Evolutionary conservation across 1,140 invertebrate species (phyloP).

Genomic region (Drosophila gunungcola): DNA sequence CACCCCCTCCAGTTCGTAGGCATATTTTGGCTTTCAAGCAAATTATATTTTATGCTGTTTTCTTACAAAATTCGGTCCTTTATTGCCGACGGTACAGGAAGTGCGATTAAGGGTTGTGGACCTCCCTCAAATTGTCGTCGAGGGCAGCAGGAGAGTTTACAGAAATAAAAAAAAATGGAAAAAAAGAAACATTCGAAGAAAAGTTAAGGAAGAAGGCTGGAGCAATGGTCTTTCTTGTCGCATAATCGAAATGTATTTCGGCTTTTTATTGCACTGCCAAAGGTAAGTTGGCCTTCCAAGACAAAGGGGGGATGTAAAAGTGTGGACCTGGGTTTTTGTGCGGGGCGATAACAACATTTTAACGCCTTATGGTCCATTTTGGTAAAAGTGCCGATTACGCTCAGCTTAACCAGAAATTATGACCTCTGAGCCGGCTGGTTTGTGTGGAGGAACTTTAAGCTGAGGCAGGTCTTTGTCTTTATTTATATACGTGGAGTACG

Average conservation of each 20-base stretch:
- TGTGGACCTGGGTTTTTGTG: slow-evolving; percentile 12
- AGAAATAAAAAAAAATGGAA: slow-evolving; percentile 58
- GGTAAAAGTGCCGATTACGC: slow-evolving; percentile 80
- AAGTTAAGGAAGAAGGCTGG: slow-evolving; percentile 4
- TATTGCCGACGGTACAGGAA: slow-evolving; percentile 46
- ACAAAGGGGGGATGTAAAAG: slow-evolving; percentile 1
- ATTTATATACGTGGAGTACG: too few relatives aligned
- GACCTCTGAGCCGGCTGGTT: slow-evolving; percentile 54
- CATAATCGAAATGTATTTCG: slow-evolving; percentile 79
- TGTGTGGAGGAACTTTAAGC: slow-evolving; percentile 30
- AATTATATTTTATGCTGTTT: slow-evolving; percentile 74
- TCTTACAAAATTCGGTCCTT: slow-evolving; percentile 39
- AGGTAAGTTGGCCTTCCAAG: slow-evolving; percentile 31
- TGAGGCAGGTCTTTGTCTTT: slow-evolving; percentile 2
- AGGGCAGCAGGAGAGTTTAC: slow-evolving; percentile 56
- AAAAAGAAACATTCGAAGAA: slow-evolving; percentile 21
- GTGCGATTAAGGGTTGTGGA: slow-evolving; percentile 63
- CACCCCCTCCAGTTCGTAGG: slow-evolving; percentile 15
- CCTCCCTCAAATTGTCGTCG: slow-evolving; percentile 60
- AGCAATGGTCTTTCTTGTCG: slow-evolving; percentile 49
- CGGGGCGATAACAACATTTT: slow-evolving; percentile 76
- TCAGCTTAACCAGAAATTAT: slow-evolving; percentile 80
- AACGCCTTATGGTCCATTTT: slow-evolving; percentile 83
- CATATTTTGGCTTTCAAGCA: slow-evolving; percentile 63
- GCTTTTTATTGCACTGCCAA: slow-evolving; percentile 66